Base-by-base conservation (phyloP, 2,113 vertebrate genomes). In the Psammodynastes pulverulentus region DNA sequence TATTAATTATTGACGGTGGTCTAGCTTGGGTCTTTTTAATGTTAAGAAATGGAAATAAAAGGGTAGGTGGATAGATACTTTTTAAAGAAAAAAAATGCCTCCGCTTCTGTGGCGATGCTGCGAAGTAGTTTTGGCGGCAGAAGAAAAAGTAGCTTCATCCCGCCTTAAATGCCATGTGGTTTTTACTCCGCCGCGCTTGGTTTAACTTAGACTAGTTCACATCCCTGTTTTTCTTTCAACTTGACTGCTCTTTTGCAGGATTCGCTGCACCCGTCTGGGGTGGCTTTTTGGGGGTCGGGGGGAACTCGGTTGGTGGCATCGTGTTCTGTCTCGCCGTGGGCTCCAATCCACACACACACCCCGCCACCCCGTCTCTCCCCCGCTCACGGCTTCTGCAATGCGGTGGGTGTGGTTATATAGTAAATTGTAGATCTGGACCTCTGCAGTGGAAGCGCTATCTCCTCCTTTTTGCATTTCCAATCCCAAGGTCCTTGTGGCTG, bases 391-490 rank as follows among this genome's bases (percentile, higher is more conserved):
- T 97, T 97, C 98, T 98, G 97, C 98, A 98, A 97, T 98, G 98
- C 97, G 98, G 98, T 96, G 97, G 97, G 98, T 98, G 98, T 98
- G 97, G 97, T 95, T 97, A 95, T 92, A 86, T 92, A 95, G 95
- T 95, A 96, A 94, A 95, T 94, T 91, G 86, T 92, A 93, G 95
- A 92, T 95, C 95, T 95, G 96, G 95, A 94, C 96, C 96, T 94
- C 96, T 96, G 97, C 97, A 94, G 95, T 94, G 95, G 91, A 96
- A 95, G 89, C 88, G 2, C 92, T 88, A 90, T 89, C 89, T 92
- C 51, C 21, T 84, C 91, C 43, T 12, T 88, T 89, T 91, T 48
- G 90, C 91, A 90, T 93, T 91, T 39, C 48, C 29, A 43, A 43
- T 86, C 17, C 58, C 62, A 90, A 94, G 95, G 91, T 95, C 95